Percentiles rank a stretch among this genome's conserved stretches.
phyloP scores from a whole-genome alignment of 1,140 invertebrate species.

The Protaetia brevitarsis region DNA sequence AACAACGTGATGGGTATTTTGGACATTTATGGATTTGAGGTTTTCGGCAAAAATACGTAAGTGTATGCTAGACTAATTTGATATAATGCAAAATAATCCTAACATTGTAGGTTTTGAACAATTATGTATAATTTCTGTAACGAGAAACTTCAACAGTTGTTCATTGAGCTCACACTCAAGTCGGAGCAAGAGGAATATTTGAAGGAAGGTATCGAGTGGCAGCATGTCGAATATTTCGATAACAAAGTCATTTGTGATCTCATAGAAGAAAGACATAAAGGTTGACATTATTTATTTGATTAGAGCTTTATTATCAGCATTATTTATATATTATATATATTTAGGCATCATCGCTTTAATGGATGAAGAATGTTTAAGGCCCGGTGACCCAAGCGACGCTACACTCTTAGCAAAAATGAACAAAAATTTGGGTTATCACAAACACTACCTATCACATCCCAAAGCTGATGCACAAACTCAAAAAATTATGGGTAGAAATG shows the following conservation, averaged over 20 bases:
- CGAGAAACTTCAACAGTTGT: constrained; percentile 87
- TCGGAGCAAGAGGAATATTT: constrained; percentile 91
- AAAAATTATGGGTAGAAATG: constrained; percentile 77
- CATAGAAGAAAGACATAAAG: constrained; percentile 88
- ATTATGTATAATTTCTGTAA: constrained; percentile 95
- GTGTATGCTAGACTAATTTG: constrained; percentile 45
- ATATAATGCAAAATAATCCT: constrained; percentile 58
- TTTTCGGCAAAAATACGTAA: constrained; percentile 84
- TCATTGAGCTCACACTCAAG: constrained; percentile 86
- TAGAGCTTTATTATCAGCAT: constrained; percentile 56
- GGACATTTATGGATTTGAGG: constrained; percentile 93
- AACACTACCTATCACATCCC: constrained; percentile 80
- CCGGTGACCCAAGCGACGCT: constrained; percentile 80
- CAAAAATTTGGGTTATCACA: constrained; percentile 67
- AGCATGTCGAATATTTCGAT: constrained; percentile 85
- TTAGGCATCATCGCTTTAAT: constrained; percentile 75
- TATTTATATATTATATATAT: constrained; percentile 20
- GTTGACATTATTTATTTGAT: constrained; percentile 53
- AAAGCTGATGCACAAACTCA: constrained; percentile 73
- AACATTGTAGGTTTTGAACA: constrained; percentile 69
- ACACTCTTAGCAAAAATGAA: constrained; percentile 84
- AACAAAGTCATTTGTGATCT: constrained; percentile 94
- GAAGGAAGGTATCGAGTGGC: constrained; percentile 85
- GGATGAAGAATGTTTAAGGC: constrained; percentile 90
- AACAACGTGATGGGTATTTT: constrained; percentile 81